phyloP scores from a whole-genome alignment of 2,113 vertebrate genomes.

The Xenus cinereus region DNA sequence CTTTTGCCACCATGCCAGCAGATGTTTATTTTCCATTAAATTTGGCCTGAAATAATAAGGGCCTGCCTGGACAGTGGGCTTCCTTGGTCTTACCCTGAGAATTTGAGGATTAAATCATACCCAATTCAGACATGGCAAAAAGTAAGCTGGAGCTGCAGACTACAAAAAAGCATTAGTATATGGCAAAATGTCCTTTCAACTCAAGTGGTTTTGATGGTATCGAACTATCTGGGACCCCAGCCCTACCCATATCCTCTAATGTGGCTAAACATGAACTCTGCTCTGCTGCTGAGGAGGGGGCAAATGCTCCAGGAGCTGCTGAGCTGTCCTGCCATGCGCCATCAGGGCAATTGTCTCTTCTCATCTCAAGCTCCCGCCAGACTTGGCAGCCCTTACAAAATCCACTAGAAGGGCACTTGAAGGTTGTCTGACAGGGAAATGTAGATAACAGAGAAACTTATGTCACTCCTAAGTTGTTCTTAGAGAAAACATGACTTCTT shows the following conservation, averaged over 20 bases:
- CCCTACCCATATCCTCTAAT: background rate
- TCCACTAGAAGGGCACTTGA: background rate
- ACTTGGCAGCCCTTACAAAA: background rate
- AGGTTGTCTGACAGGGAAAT: background rate
- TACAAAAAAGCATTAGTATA: background rate
- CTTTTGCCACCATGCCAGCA: background rate
- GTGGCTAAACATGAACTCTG: background rate
- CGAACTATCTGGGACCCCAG: background rate
- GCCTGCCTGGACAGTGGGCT: background rate
- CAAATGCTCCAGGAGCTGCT: background rate
- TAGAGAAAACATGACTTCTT: background rate
- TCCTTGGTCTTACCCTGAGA: background rate
- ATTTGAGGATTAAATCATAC: background rate
- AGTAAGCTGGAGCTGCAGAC: background rate
- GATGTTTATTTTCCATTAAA: background rate
- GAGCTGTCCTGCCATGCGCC: background rate
- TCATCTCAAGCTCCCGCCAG: background rate
- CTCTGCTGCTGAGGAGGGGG: fast-evolving
- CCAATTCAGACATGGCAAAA: background rate
- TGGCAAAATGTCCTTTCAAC: background rate
- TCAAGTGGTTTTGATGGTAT: background rate
- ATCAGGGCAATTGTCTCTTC: background rate
- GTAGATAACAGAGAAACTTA: background rate
- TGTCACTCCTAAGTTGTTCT: background rate
- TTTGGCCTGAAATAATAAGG: background rate